Evolutionary conservation across 2,113 vertebrate genomes (phyloP).

Genomic region (Suricata suricatta): DNA sequence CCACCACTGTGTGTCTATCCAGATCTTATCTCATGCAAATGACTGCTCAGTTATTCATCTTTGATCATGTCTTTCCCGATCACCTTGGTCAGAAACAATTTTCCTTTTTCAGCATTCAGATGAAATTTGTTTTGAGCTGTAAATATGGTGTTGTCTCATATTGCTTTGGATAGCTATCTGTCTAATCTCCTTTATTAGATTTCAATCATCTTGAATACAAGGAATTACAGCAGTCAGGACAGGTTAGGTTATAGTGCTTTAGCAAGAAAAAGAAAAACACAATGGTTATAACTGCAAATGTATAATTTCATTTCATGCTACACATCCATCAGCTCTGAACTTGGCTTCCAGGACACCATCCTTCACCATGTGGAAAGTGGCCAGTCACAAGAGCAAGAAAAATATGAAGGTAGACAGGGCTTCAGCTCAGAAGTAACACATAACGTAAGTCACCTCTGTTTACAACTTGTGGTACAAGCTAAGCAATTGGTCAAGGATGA

Average conservation of each 20-base stretch:
- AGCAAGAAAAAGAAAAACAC: background rate
- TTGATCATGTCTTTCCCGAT: background rate
- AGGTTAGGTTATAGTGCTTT: background rate
- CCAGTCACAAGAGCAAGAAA: background rate
- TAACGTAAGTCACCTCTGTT: background rate
- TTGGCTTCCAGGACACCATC: background rate
- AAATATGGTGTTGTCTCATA: background rate
- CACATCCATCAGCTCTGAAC: background rate
- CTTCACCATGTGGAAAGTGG: background rate
- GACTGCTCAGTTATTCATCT: background rate
- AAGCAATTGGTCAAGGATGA: background rate
- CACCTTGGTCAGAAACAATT: slow-evolving; percentile 29
- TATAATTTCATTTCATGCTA: background rate
- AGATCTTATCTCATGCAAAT: background rate
- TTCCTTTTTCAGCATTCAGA: background rate
- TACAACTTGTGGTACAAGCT: background rate
- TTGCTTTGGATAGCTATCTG: background rate
- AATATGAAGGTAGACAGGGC: background rate
- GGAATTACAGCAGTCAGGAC: background rate
- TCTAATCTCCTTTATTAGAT: background rate
- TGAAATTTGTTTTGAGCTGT: background rate
- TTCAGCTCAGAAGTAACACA: background rate
- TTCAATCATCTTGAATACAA: background rate
- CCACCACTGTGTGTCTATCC: background rate
- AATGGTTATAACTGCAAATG: background rate